Conservation (phyloP, 2,113 vertebrate species). For the Clarias batrachus region DNA sequence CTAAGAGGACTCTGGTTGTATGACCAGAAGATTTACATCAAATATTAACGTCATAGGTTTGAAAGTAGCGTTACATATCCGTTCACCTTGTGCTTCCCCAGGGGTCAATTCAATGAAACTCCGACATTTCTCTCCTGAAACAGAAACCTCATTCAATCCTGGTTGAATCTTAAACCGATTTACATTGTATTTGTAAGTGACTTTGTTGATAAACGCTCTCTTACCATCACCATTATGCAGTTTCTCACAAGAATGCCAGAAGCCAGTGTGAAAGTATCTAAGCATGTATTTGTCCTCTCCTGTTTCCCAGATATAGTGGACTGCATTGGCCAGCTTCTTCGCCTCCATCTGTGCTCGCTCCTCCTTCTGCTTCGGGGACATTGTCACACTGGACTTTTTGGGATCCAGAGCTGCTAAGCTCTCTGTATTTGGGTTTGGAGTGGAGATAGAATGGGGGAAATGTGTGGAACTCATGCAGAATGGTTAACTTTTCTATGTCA, state of each 20-base stretch:
- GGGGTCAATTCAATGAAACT: slow-evolving; percentile 82
- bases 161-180: background rate
- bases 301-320: slow-evolving; percentile 82
- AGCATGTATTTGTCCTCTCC: slow-evolving; percentile 82
- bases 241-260: slow-evolving; percentile 82
- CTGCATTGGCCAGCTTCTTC: slow-evolving; percentile 72
- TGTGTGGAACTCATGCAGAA: background rate
- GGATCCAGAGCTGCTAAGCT: slow-evolving; percentile 66
- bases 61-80: background rate
- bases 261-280: slow-evolving; percentile 82
- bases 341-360: slow-evolving; percentile 60
- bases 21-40: background rate
- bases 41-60: background rate
- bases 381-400: slow-evolving; percentile 60
- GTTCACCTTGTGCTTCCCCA: slow-evolving; percentile 74
- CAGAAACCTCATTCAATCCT: background rate
- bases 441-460: background rate
- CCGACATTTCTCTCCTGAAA: slow-evolving; percentile 75
- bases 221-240: slow-evolving; percentile 70
- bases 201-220: background rate
- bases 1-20: background rate
- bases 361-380: slow-evolving; percentile 65
- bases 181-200: background rate
- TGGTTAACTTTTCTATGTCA: background rate
- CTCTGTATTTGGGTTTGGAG: slow-evolving; percentile 55